Evolutionary conservation across 2,888 invertebrate species (phyloP).

Genomic region (Drosophila paramelanica): DNA sequence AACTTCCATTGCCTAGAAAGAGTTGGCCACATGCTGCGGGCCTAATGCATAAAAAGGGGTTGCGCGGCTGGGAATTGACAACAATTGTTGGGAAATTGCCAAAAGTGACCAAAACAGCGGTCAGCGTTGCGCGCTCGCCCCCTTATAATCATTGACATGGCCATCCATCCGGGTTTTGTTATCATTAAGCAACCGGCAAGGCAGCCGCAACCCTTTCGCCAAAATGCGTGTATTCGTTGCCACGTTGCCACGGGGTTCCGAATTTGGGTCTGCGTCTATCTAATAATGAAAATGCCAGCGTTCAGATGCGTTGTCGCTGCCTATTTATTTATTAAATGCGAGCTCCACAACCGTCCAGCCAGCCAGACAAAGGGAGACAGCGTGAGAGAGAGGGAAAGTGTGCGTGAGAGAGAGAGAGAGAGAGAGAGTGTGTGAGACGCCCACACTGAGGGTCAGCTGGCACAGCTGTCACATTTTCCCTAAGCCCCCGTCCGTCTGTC

Average conservation of each 20-base stretch:
- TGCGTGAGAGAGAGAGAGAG: neutral
- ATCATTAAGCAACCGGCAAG: constrained; percentile 69
- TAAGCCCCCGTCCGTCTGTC: constrained; percentile 47
- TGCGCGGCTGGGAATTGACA: constrained; percentile 56
- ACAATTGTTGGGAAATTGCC: constrained; percentile 72
- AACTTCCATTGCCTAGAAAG: too few species aligned
- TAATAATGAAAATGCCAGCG: constrained; percentile 71
- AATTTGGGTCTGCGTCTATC: constrained; percentile 1
- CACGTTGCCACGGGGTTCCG: constrained; percentile 1
- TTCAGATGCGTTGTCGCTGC: constrained; percentile 56
- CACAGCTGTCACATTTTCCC: constrained; percentile 77
- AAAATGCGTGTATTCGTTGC: neutral
- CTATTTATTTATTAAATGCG: constrained; percentile 78
- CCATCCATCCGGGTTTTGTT: constrained; percentile 68
- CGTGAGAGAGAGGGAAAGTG: neutral
- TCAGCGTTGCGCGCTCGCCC: constrained; percentile 56
- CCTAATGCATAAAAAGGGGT: constrained; percentile 47
- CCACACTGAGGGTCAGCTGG: constrained; percentile 68
- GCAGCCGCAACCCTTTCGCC: constrained; percentile 59
- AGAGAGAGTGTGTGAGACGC: constrained; percentile 1
- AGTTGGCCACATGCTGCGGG: constrained; percentile 20
- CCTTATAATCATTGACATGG: constrained; percentile 50
- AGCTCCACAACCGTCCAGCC: constrained; percentile 16
- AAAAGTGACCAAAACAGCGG: constrained; percentile 78
- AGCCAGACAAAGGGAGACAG: neutral